phyloP scores from a whole-genome alignment of 92 coral and sea anemone species.

The Heteractis magnifica region DNA sequence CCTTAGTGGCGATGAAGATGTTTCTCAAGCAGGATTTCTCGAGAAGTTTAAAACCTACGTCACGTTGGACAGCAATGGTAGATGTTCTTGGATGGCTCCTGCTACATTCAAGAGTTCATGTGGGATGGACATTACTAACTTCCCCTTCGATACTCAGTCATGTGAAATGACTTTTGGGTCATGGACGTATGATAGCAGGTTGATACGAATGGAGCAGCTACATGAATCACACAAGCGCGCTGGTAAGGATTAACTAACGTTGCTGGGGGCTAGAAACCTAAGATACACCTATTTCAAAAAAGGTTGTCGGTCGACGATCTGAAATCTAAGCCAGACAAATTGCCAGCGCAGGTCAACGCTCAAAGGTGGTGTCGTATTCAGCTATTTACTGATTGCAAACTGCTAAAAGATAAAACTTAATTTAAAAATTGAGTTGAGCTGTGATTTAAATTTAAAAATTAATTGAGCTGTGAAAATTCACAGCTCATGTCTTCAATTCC shows the following conservation, averaged over 20 bases:
- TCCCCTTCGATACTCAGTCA: conserved; percentile 75
- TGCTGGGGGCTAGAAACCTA: no score
- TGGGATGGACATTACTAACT: conserved; percentile 58
- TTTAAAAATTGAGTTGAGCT: no score
- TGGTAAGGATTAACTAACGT: conserved; percentile 22
- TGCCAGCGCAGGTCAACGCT: no score
- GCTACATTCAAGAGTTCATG: conserved; percentile 89
- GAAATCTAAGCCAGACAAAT: no score
- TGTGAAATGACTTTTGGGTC: conserved; percentile 83
- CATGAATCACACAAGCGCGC: conserved; percentile 22
- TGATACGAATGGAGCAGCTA: conserved; percentile 29
- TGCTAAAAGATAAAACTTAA: no score
- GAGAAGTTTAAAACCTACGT: conserved; percentile 82
- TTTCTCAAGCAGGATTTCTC: conserved; percentile 68
- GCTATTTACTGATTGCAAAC: no score
- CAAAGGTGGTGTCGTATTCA: no score
- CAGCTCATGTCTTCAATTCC: no score
- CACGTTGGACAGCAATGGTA: conserved; percentile 61
- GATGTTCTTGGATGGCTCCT: conserved; percentile 89
- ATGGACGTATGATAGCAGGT: conserved; percentile 68
- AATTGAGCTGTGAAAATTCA: no score
- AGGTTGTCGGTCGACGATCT: no score
- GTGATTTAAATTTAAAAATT: no score
- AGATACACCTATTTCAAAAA: no score
- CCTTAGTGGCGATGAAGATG: conserved; percentile 63